Evolutionary conservation across 2,888 invertebrate genomes (phyloP).

Genomic region (Drosophila hamatofila): DNA sequence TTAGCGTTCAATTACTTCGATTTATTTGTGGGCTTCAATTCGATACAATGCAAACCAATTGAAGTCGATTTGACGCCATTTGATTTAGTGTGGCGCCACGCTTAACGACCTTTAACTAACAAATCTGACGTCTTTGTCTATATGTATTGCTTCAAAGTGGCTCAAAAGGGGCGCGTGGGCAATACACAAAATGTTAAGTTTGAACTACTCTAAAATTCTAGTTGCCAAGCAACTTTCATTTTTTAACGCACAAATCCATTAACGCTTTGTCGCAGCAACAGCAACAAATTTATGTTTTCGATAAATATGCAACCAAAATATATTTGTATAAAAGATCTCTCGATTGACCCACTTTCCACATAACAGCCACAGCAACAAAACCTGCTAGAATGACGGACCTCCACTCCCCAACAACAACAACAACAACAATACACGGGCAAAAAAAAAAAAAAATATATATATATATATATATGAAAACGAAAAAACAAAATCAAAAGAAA

Average conservation of each 20-base stretch:
- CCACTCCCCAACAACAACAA: conserved; percentile 10
- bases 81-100: conserved; percentile 31
- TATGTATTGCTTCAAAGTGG: conserved; percentile 10
- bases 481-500: conserved; percentile 63
- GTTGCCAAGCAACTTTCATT: conserved; percentile 70
- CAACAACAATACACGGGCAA: conserved; percentile 18
- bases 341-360: conserved; percentile 80
- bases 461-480: conserved; percentile 12
- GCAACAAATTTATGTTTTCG: conserved; percentile 57
- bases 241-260: conserved; percentile 67
- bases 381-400: conserved; percentile 49
- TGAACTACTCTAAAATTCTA: conserved; percentile 23
- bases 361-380: conserved; percentile 44
- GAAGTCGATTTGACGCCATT: conserved; percentile 26
- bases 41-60: conserved; percentile 21
- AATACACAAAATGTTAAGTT: conserved; percentile 1
- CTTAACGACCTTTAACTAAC: conserved; percentile 34
- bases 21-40: conserved; percentile 51
- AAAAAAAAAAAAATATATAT: neutral
- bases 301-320: conserved; percentile 76
- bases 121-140: neutral
- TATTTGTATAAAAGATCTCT: conserved; percentile 75
- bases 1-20: conserved; percentile 72
- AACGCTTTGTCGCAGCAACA: conserved; percentile 59
- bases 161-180: conserved; percentile 9